Base-by-base conservation (phyloP, 2,888 invertebrate species). In the Scotopteryx bipunctaria region DNA sequence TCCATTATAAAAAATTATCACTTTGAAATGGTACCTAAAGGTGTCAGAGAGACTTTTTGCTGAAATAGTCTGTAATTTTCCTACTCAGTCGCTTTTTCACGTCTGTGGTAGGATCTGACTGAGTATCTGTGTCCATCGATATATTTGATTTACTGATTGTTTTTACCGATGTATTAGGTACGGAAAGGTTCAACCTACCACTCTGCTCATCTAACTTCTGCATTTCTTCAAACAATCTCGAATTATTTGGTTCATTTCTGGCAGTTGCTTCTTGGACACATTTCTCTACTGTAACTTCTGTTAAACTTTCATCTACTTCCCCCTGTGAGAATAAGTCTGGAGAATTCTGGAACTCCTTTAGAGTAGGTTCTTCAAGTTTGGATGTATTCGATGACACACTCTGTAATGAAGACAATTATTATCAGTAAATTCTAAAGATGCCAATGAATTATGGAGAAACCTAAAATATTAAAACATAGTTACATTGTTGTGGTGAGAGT, bases 61-160 rank as follows among this genome's bases (percentile, higher is more conserved):
- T 69, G 54, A 88, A 90, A 61, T 86, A 89, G 64, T 89, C 87
- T 0, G 90, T 88, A 15, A 90, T 90, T 76, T 86, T 87, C 43
- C 65, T 81, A 5, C 73, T 67, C 4, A 82, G 69, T 59, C 70
- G 83, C 63, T 78, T 87, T 59, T 86, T 87, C 0, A 71, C 57
- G 23, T 83, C 81, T 2, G 74, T 55, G 0, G 75, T 54, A 0
- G 79, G 47, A 3, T 79, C 78, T 3, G 65, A 50, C 15, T 55
- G 63, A 6, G 32, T 13, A 8, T 45, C 42, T 1, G 62, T 55
- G 40, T 65, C 69, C 60, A 55, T 60, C 16, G 66, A 42, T 0
- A 42, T 38, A 23, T 63, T 66, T 2, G 40, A 25, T 4, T 56
- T 61, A 2, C 35, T 41, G 9, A 58, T 49, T 33, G 61, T 67